These are phyloP conservation scores for Neogobius melanostomus DNA, from an alignment of 2,113 vertebrate species.

Conservation along the genomic window DNA sequence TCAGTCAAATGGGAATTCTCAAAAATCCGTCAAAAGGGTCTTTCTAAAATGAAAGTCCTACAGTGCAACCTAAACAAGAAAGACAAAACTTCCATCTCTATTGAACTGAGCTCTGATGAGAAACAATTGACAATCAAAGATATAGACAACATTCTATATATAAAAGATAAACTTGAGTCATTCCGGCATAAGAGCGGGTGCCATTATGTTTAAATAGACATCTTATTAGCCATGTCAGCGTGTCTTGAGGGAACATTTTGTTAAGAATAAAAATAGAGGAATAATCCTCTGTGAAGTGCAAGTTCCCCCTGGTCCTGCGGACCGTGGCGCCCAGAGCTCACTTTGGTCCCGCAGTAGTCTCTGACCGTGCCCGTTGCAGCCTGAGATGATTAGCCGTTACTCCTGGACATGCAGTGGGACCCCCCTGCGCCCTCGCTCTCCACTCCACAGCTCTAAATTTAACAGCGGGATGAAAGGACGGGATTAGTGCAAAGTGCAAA, in stretches of 20 bases:
- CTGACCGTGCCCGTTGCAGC: constrained; percentile 47
- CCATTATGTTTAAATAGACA: neutral
- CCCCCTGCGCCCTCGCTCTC: neutral
- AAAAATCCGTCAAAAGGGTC: no score
- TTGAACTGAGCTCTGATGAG: no score
- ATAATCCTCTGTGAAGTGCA: constrained; percentile 1
- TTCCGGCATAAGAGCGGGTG: neutral
- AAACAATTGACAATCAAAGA: no score
- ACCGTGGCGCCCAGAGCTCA: constrained; percentile 25
- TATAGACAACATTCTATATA: neutral
- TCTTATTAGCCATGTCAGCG: neutral
- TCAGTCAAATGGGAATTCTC: no score
- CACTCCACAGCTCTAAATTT: constrained; percentile 42
- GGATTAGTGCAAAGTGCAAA: constrained; percentile 52
- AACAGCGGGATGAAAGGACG: constrained; percentile 34
- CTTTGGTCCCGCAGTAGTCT: constrained; percentile 41
- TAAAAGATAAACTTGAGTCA: neutral
- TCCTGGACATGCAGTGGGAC: constrained; percentile 29
- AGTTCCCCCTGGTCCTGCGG: constrained; percentile 5
- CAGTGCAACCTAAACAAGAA: no score
- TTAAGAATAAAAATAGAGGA: constrained; percentile 3
- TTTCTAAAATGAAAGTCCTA: no score
- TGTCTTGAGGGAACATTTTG: neutral
- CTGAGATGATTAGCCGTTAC: constrained; percentile 60
- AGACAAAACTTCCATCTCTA: no score